A percentile compares a stretch with the other conserved stretches of the same genome.
These are phyloP conservation scores for Ahaetulla prasina DNA, from an alignment of 2,113 vertebrate genomes.

Conservation along the genomic window DNA sequence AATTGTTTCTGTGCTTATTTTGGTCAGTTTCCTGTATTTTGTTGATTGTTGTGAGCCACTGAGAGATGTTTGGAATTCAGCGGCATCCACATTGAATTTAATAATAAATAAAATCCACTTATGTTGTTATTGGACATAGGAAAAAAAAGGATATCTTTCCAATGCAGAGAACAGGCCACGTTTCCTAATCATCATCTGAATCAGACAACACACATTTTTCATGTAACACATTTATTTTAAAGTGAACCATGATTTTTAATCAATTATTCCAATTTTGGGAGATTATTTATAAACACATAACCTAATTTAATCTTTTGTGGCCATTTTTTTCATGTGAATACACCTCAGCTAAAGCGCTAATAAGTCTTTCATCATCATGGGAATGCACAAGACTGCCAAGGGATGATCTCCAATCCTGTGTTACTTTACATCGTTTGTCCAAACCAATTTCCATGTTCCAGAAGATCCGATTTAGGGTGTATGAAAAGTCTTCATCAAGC, in stretches of 20 bases:
- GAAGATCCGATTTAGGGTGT: neutral
- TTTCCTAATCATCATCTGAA: neutral
- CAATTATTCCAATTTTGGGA: neutral
- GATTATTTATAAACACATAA: neutral
- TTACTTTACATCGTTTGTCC: neutral
- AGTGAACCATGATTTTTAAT: neutral
- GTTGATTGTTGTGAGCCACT: neutral
- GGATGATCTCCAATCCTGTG: neutral
- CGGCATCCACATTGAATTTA: neutral
- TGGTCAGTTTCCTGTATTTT: neutral
- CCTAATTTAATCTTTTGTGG: neutral
- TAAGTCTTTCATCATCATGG: neutral
- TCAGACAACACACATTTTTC: neutral
- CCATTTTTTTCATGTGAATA: neutral
- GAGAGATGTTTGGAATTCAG: neutral
- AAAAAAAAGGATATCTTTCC: neutral
- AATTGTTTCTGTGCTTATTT: neutral
- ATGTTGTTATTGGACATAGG: neutral
- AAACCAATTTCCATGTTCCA: neutral
- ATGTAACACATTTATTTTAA: neutral
- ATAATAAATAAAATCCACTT: neutral
- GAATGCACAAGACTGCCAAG: neutral
- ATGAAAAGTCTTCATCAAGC: neutral
- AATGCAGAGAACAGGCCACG: neutral
- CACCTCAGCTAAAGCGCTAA: neutral